Evolutionary conservation across 2,113 vertebrate genomes (phyloP), one percentile per base, ranked within the genome.

Genomic region (Porphyrio hochstetteri): DNA sequence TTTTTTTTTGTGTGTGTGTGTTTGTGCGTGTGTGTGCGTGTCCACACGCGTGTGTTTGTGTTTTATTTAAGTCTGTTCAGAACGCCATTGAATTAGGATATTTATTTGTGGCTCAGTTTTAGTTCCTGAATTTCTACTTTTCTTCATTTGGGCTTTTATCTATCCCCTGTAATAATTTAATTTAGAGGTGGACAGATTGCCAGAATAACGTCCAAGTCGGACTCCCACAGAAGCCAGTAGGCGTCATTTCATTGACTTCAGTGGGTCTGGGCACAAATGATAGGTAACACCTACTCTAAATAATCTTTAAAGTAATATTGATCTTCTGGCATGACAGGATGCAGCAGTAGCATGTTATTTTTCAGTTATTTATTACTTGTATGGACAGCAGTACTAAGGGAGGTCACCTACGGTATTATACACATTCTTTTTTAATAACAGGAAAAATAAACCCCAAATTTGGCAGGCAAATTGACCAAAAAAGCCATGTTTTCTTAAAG

Each of bases 211-310:
- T 92, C 75, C 77, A 92, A 94, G 44, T 79, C 7, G 13, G 93
- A 85, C 46, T 95, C 85, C 81, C 84, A 90, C 81, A 77, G 89
- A 93, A 96, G 88, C 83, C 92, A 90, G 82, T 91, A 82, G 90
- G 78, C 21, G 1, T 90, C 19, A 31, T 95, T 84, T 91, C 72
- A 50, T 88, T 83, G 78, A 91, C 82, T 94, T 93, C 77, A 74
- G 56, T 93, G 76, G 69, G 74, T 94, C 83, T 96, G 92, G 65
- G 90, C 92, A 96, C 70, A 82, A 96, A 50, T n/a, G 3, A 86
- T 76, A 70, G 9, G 25, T 35, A 74, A 93, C 78, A 93, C 42
- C 71, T 83, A 65, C 82, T 94, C 74, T 55, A 88, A 61, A 53
- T 79, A 77, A 40, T 76, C 52, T 77, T 35, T 77, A 71, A 92